Base-by-base conservation (phyloP, 1,140 invertebrate genomes). In the Gryon sp. region DNA sequence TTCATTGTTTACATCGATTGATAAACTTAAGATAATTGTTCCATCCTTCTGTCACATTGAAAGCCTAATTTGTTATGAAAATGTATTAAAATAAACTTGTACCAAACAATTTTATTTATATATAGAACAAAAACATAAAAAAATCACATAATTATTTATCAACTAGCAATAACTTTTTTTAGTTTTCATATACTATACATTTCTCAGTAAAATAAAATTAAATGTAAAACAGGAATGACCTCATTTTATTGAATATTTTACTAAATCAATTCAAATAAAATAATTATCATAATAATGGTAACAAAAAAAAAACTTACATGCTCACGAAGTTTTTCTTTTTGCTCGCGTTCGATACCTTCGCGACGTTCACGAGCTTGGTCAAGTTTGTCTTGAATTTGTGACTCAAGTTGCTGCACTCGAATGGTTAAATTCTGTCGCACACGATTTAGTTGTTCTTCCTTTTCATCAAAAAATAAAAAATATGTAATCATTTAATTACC, bases 401-500 rank as follows among this genome's bases (percentile, higher is more conserved):
- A 86, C 79, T 93, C 92, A 30, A 94, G 87, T 80, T 92, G 90
- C 79, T 91, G 90, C 76, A 93, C 91, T 77, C 92, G 91, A 75
- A 92, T 90, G 69, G 89, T 89, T 84, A 93, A 92, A 60, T 88
- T 90, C 11, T 90, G 87, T 59, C 92, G 91, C 28, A 94, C 92
- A 77, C 92, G 92, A 82, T 90, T 90, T 1, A 92, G 92, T 88
- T 93, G 92, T 41, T 94, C 93, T 85, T 94, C 93, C 93, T 94
- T 80, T 57, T 43, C 0, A 50, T 30, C 30, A 81, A 83, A 65
- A 53, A 40, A 65, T 15, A 9, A 66, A 50, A 20, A 46, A 53
- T n/a, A 9, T 32, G 8, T 19, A 8, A 38, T 59, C 36, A 59
- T 74, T n/a, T 74, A 70, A 69, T 70, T 70, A 78, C 14, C n/a